Base-by-base conservation (phyloP, 2,113 vertebrate genomes). In the Xiphias gladius region DNA sequence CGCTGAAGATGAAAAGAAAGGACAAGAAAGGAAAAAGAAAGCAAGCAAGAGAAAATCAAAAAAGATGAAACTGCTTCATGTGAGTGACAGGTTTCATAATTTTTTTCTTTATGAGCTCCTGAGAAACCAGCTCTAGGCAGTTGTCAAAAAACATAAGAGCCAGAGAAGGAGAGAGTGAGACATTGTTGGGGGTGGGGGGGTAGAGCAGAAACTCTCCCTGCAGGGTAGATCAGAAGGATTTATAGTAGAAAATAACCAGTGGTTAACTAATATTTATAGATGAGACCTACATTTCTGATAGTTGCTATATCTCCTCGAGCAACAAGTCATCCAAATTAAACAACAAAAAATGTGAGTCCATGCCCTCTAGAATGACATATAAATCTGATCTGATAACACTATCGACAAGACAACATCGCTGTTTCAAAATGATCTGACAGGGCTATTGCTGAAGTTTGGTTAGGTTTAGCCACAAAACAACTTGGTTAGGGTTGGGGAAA, bases 21-120 rank as follows among this genome's bases (percentile, higher is more conserved):
- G 30, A 79, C 12, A 50, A 41, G n/a, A 35, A 64, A 72, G 24
- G 37, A 58, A 62, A 48, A 30, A 48, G 5, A 19, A 46, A 39
- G 16, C 28, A 54, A 74, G 37, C 16, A 16, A 17, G 19, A 68
- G 1, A 0, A 13, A 72, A 65, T 41, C n/a, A 77, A 46, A 74
- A 57, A 61, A 35, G 37, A 7, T 10, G 9, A 39, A 39, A 39
- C 37, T 39, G 37, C 79, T 81, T 80, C 74, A 64, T 80, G 72
- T 80, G 82, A 93, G 78, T 85, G 89, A 79, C 87, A 73, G 88
- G 22, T 72, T 78, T 90, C n/a, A 86, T 94, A 73, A 65, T 90
- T 93, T 89, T n/a, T 93, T 90, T 90, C 77, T 73, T 12, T 91
- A 68, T 91, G 81, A 90, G 91, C 65, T 90, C 73, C 48, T 13